Evolutionary conservation across 2,797 vertebrate genomes (phyloP).

Genomic region (Pelochelys cantorii): DNA sequence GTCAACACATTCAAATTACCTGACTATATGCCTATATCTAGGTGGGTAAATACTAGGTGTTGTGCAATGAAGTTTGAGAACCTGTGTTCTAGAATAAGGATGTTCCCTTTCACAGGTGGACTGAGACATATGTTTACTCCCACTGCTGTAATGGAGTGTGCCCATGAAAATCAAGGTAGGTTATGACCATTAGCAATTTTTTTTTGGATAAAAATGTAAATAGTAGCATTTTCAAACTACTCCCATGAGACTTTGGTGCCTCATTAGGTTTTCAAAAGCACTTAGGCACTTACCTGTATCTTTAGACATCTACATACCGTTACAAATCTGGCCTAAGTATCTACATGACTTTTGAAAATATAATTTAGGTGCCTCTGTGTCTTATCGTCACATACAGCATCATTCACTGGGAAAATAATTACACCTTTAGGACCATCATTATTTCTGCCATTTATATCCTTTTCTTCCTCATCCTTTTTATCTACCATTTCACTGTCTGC

Average conservation of each 20-base stretch:
- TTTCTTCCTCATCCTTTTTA: background rate
- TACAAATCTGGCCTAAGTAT: background rate
- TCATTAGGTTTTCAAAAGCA: background rate
- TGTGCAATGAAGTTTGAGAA: too few relatives aligned
- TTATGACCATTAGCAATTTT: background rate
- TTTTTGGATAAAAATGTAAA: constrained; percentile 42
- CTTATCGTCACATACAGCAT: constrained; percentile 28
- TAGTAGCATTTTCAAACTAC: background rate
- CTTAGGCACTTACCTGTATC: constrained; percentile 19
- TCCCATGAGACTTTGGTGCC: background rate
- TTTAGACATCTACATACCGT: constrained; percentile 25
- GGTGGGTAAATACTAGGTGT: background rate
- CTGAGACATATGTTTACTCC: constrained; percentile 7
- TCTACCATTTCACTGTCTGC: background rate
- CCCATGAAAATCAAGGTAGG: constrained; percentile 5
- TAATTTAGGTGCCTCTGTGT: constrained; percentile 35
- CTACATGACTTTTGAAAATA: constrained; percentile 27
- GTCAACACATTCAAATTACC: background rate
- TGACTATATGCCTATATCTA: background rate
- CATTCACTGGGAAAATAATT: background rate
- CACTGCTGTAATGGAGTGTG: constrained; percentile 8
- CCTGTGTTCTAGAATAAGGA: background rate
- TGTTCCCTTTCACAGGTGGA: background rate
- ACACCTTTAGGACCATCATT: background rate
- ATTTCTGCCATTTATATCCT: constrained; percentile 5